Evolutionary conservation across 2,797 vertebrate species (phyloP).

Genomic region (Pelobates cultripes): DNA sequence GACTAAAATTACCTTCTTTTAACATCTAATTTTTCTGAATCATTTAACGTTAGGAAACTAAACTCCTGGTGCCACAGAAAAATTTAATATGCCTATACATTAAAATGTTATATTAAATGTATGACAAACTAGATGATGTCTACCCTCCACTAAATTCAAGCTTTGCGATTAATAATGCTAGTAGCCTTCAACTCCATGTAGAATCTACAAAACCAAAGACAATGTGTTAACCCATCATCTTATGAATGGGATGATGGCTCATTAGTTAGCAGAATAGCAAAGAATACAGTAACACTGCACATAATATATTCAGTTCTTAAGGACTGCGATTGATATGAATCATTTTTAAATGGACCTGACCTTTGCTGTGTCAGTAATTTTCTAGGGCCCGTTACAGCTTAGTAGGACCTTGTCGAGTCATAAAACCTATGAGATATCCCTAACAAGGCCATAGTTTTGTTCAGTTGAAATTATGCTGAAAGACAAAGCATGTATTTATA

Average conservation of each 20-base stretch:
- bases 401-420: background rate
- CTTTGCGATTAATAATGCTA: conserved; percentile 11
- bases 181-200: conserved; percentile 22
- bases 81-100: background rate
- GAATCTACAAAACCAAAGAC: background rate
- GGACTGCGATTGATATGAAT: background rate
- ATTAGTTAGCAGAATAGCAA: conserved; percentile 17
- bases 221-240: background rate
- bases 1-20: too few species aligned
- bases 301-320: background rate
- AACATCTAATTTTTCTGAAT: too few species aligned
- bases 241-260: conserved; percentile 12
- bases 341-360: background rate
- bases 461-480: too few species aligned
- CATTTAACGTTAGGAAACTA: too few species aligned
- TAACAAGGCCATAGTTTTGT: too few species aligned
- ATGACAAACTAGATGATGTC: too few species aligned
- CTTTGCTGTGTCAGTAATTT: background rate
- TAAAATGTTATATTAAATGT: background rate
- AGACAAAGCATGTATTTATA: too few species aligned
- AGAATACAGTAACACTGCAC: background rate
- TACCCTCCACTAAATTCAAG: background rate
- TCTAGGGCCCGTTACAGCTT: background rate
- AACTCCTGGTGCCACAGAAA: background rate
- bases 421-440: background rate